These are phyloP conservation scores for Cosmia pyralina DNA, from an alignment of 2,888 invertebrate genomes.

Conservation along the genomic window DNA sequence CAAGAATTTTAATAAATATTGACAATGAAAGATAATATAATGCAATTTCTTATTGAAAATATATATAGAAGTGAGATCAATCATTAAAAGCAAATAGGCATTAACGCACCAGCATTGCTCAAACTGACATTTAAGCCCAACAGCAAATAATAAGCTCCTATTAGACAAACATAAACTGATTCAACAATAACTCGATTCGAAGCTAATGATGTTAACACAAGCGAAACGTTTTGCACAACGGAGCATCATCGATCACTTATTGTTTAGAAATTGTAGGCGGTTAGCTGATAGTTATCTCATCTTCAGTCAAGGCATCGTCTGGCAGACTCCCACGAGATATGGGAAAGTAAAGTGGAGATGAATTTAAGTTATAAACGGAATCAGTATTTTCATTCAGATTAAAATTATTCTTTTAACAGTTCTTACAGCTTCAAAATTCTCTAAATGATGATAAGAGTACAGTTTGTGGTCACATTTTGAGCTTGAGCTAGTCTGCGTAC, in stretches of 20 bases:
- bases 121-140: constrained; percentile 39
- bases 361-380: constrained; percentile 20
- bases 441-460: not conserved
- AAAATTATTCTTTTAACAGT: not conserved
- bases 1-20: too few species aligned
- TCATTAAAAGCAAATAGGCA: constrained; percentile 5
- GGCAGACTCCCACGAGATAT: constrained; percentile 60
- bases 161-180: constrained; percentile 44
- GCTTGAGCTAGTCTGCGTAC: too few species aligned
- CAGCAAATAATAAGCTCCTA: constrained; percentile 34
- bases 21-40: not conserved
- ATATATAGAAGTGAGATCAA: not conserved
- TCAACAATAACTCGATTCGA: constrained; percentile 28
- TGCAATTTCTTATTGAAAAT: not conserved
- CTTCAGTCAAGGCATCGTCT: constrained; percentile 49
- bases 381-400: not conserved
- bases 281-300: constrained; percentile 69
- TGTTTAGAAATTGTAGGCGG: constrained; percentile 75
- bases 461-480: not conserved
- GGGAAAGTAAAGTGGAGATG: constrained; percentile 36
- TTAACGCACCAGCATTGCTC: constrained; percentile 18
- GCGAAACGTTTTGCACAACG: constrained; percentile 68
- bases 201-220: constrained; percentile 55
- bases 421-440: not conserved
- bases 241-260: constrained; percentile 64